A percentile compares a stretch with the other conserved stretches of the same genome.
Conservation (phyloP, 1,140 invertebrate genomes). For the Solen grandis region DNA sequence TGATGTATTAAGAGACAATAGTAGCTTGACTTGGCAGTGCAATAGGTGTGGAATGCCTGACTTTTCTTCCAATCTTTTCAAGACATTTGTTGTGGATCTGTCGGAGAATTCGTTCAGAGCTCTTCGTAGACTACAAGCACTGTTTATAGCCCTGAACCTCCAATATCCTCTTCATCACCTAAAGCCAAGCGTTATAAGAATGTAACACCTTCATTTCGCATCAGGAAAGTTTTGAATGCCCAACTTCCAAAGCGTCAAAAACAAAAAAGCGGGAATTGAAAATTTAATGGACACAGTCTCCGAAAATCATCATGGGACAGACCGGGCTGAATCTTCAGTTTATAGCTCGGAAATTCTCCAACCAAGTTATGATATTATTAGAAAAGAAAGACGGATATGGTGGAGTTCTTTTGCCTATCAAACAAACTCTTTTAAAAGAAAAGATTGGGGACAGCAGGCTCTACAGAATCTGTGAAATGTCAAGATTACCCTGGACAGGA, state of each 20-base stretch:
- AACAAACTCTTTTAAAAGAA: background rate
- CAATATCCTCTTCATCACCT: conserved; percentile 5
- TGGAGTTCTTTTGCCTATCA: conserved; percentile 27
- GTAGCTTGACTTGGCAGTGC: conserved; percentile 43
- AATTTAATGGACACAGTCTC: conserved; percentile 30
- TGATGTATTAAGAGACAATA: background rate
- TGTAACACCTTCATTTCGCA: background rate
- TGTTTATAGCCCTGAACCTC: background rate
- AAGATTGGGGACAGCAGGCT: background rate
- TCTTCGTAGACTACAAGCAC: background rate
- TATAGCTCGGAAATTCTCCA: conserved; percentile 28
- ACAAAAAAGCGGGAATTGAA: conserved; percentile 16
- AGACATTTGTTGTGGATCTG: conserved; percentile 2
- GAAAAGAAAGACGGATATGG: conserved; percentile 36
- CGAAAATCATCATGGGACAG: conserved; percentile 20
- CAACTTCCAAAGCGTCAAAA: conserved; percentile 35
- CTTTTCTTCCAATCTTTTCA: conserved; percentile 24
- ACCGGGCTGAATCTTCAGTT: conserved; percentile 22
- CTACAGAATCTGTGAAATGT: background rate
- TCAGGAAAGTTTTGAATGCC: background rate
- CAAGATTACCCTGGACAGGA: background rate
- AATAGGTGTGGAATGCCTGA: conserved; percentile 45
- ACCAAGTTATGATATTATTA: background rate
- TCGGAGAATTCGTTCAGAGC: background rate
- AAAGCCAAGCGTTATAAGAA: background rate